These are phyloP conservation scores for Tragulus kanchil DNA, from an alignment of 2,113 vertebrate species.

Conservation along the genomic window DNA sequence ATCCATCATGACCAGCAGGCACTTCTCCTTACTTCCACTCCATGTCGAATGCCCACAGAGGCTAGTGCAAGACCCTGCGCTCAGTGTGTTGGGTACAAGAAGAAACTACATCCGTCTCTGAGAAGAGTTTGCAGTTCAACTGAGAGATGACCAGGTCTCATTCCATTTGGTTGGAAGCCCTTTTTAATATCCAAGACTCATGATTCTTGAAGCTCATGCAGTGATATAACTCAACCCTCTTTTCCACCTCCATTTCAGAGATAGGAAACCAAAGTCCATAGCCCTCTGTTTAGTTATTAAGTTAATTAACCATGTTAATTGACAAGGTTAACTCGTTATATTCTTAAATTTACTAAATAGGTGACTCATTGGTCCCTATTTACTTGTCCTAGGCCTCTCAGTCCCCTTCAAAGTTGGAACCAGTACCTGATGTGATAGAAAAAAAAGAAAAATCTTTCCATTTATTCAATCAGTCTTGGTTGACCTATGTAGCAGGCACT, in stretches of 20 bases:
- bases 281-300: neutral
- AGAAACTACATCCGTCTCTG: neutral
- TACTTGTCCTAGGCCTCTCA: neutral
- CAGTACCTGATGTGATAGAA: neutral
- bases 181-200: neutral
- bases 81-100: neutral
- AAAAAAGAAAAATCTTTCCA: neutral
- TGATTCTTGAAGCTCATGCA: neutral
- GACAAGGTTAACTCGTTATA: neutral
- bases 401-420: neutral
- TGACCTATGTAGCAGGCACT: neutral
- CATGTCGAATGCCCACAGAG: neutral
- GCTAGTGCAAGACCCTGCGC: neutral
- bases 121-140: neutral
- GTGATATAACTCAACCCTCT: neutral
- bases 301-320: neutral
- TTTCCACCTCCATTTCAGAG: neutral
- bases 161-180: neutral
- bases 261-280: neutral
- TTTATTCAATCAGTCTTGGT: neutral
- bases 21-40: neutral
- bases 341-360: conserved; percentile 22
- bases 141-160: neutral
- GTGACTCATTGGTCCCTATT: neutral
- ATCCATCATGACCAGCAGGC: neutral